Percentiles rank a stretch among this genome's conserved stretches.
Conservation (phyloP, 2,888 invertebrate species). For the Athalia cordata region DNA sequence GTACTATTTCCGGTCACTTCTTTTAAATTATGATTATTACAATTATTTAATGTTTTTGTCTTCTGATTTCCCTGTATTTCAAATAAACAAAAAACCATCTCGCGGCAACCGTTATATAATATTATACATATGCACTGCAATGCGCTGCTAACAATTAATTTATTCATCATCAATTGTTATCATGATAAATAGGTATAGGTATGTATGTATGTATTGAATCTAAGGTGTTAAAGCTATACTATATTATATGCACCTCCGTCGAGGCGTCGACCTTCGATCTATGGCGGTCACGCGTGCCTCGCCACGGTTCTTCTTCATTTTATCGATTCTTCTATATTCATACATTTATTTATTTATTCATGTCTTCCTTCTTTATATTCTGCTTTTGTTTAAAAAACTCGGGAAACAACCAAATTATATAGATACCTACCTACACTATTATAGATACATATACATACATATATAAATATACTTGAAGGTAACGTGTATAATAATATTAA, state of each 20-base stretch:
- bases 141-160: too few relatives aligned
- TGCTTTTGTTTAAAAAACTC: conserved; percentile 19
- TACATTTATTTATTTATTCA: conserved; percentile 6
- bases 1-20: background rate
- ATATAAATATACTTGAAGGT: conserved; percentile 47
- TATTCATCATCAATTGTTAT: too few relatives aligned
- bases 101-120: conserved; percentile 13
- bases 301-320: conserved; percentile 25
- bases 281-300: conserved; percentile 5
- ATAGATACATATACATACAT: conserved; percentile 33
- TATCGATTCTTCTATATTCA: conserved; percentile 23
- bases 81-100: conserved; percentile 35
- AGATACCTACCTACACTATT: conserved; percentile 35
- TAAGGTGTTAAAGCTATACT: conserved; percentile 2
- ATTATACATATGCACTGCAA: too few relatives aligned
- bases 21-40: background rate
- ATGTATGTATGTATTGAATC: background rate
- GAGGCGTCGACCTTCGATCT: conserved; percentile 36
- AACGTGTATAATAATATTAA: conserved; percentile 15
- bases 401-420: conserved; percentile 44
- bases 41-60: background rate
- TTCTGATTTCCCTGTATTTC: background rate
- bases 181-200: background rate
- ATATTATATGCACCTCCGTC: conserved; percentile 32
- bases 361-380: background rate